Conservation (phyloP, 2,888 invertebrate genomes). For the Ditula angustiorana region DNA sequence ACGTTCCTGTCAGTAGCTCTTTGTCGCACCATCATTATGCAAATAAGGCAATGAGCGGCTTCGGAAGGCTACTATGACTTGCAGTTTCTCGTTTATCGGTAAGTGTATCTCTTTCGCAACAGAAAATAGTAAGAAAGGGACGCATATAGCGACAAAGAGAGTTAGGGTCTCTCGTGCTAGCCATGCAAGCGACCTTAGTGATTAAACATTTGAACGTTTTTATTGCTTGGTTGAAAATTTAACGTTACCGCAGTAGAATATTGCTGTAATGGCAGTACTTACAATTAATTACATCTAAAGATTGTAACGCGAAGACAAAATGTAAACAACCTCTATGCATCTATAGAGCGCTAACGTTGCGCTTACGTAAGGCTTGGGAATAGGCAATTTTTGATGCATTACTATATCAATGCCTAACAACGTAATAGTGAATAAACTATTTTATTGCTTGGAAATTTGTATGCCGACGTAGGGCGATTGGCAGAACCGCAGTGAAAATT, state of each 20-base stretch:
- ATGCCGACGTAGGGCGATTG: conserved; percentile 23
- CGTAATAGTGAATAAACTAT: conserved; percentile 2
- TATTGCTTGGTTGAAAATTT: conserved; percentile 1
- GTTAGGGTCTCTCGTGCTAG: too few relatives aligned
- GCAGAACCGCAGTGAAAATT: conserved; percentile 21
- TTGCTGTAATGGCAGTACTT: conserved; percentile 35
- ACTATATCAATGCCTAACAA: conserved; percentile 8
- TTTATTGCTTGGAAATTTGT: conserved; percentile 34
- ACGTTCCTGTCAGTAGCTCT: neutral
- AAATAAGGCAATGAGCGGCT: neutral
- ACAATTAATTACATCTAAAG: conserved; percentile 28
- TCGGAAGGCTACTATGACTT: neutral
- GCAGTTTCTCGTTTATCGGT: neutral
- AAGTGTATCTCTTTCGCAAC: too few relatives aligned
- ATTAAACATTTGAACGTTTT: neutral
- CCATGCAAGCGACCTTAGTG: too few relatives aligned
- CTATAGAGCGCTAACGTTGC: conserved; percentile 23
- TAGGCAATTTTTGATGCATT: conserved; percentile 15
- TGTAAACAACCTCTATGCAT: conserved; percentile 15
- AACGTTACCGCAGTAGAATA: conserved; percentile 3
- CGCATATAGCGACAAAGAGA: too few relatives aligned
- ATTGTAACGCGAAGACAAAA: conserved; percentile 25
- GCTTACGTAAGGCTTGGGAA: conserved; percentile 26
- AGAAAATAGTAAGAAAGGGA: too few relatives aligned
- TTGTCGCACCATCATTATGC: neutral